Percentiles rank a stretch among this genome's conserved stretches.
Conservation (phyloP, 2,113 vertebrate genomes). For the Myrmecobius fasciatus region DNA sequence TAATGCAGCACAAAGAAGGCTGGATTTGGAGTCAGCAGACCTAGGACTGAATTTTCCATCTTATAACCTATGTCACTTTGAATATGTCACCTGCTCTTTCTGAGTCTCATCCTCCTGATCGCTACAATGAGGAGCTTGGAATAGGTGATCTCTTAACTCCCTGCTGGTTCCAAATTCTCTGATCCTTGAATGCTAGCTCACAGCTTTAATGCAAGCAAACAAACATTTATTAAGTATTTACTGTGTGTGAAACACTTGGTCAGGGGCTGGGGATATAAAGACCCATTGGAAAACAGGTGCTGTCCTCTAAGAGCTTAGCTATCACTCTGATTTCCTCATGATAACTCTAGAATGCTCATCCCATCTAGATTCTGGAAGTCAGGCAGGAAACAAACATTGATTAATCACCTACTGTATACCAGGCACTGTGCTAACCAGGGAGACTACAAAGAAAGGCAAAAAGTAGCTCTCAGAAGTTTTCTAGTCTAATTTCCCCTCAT, state of each 20-base stretch:
- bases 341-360: neutral
- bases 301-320: neutral
- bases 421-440: neutral
- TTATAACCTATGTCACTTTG: neutral
- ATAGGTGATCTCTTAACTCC: neutral
- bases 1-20: neutral
- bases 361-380: neutral
- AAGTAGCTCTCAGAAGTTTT: neutral
- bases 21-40: neutral
- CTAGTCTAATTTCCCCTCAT: neutral
- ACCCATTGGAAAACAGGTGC: neutral
- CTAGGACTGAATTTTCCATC: neutral
- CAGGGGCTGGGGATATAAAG: neutral
- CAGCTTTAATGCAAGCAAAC: neutral
- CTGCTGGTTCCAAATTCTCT: neutral
- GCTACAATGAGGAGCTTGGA: neutral
- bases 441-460: neutral
- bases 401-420: neutral
- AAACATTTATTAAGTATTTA: neutral
- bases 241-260: neutral
- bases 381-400: neutral
- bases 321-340: neutral
- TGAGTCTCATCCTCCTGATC: too few species aligned
- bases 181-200: neutral
- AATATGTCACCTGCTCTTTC: neutral